These are phyloP conservation scores for Notothenia coriiceps DNA, from an alignment of 2,113 vertebrate genomes.

Conservation along the genomic window DNA sequence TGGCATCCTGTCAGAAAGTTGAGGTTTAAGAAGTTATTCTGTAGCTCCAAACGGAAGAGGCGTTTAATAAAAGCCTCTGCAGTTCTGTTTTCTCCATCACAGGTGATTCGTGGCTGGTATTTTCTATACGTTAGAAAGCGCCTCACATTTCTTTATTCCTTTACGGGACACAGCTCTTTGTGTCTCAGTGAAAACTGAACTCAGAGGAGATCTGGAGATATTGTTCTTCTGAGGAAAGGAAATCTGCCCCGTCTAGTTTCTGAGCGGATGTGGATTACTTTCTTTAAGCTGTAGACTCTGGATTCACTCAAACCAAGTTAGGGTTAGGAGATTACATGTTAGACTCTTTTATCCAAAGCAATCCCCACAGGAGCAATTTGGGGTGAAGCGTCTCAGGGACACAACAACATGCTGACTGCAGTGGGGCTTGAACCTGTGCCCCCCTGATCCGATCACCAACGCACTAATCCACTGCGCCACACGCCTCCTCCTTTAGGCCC, in stretches of 20 bases:
- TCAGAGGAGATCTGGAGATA: slow-evolving; percentile 7
- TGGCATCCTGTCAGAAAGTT: neutral
- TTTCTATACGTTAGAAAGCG: slow-evolving; percentile 22
- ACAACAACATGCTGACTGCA: too few relatives aligned
- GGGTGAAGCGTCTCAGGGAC: too few relatives aligned
- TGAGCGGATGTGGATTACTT: neutral
- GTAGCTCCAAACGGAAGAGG: neutral
- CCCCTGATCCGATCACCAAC: too few relatives aligned
- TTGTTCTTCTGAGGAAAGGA: neutral
- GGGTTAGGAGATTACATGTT: neutral
- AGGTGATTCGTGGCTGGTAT: slow-evolving; percentile 33
- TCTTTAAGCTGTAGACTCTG: neutral
- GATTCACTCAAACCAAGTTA: neutral
- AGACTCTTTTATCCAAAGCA: too few relatives aligned
- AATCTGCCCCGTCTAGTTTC: neutral
- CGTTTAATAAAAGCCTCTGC: neutral
- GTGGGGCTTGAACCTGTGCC: too few relatives aligned
- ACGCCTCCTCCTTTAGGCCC: too few relatives aligned
- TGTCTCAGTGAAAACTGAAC: slow-evolving; percentile 10
- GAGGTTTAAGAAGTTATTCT: neutral
- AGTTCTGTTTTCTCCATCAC: neutral
- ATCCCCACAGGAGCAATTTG: too few relatives aligned
- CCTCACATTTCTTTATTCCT: neutral
- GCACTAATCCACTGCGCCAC: too few relatives aligned
- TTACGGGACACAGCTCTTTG: neutral